Evolutionary conservation across 2,888 invertebrate genomes (phyloP).

Genomic region (Conistra vaccinii): DNA sequence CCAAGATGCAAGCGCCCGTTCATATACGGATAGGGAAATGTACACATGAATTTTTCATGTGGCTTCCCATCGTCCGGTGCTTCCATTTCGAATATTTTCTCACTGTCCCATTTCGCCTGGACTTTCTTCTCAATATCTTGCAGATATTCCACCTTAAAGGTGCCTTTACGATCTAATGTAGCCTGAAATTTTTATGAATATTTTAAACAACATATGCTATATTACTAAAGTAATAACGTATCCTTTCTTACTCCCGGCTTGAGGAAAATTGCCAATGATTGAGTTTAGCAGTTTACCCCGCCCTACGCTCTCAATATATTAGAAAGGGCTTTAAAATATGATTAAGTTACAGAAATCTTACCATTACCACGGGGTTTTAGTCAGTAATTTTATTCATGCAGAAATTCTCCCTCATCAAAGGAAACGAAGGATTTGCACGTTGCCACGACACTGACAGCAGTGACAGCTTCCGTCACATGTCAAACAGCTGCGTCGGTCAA

Average conservation of each 20-base stretch:
- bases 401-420: neutral
- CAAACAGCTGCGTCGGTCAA: conserved; percentile 18
- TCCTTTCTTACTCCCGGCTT: conserved; percentile 27
- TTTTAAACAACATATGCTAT: conserved; percentile 28
- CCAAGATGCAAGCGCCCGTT: conserved; percentile 99
- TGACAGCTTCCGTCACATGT: conserved; percentile 25
- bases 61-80: conserved; percentile 92
- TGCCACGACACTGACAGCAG: conserved; percentile 60
- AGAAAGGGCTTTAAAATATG: neutral
- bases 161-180: conserved; percentile 94
- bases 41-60: conserved; percentile 96
- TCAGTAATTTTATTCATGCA: conserved; percentile 54
- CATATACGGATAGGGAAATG: conserved; percentile 99
- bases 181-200: conserved; percentile 75
- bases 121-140: conserved; percentile 96
- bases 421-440: conserved; percentile 36
- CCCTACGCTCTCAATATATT: neutral
- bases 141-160: conserved; percentile 98
- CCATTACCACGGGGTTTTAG: conserved; percentile 49
- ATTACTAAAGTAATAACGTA: neutral
- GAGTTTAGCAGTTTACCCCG: neutral
- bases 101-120: conserved; percentile 96
- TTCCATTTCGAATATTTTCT: conserved; percentile 95
- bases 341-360: conserved; percentile 38
- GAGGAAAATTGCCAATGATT: conserved; percentile 1